A percentile compares a stretch with the other conserved stretches of the same genome.
Conservation (phyloP, 2,113 vertebrate species). For the Nycticorax nycticorax region DNA sequence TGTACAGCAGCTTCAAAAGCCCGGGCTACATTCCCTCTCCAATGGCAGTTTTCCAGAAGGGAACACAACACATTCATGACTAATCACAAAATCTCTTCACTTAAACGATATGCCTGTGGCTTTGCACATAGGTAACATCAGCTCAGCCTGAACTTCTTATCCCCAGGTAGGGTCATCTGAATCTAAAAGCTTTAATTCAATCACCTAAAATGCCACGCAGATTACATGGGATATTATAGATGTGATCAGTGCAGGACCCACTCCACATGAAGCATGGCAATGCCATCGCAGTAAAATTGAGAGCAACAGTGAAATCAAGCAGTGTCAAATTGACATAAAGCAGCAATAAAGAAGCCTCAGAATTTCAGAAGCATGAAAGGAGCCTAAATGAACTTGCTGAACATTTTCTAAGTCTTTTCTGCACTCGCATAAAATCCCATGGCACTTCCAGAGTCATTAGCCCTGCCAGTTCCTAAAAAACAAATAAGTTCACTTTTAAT, state of each 20-base stretch:
- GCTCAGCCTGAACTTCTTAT: not conserved
- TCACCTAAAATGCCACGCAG: not conserved
- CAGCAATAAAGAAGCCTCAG: constrained; percentile 21
- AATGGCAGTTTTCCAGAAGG: not conserved
- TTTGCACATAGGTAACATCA: not conserved
- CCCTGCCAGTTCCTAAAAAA: constrained; percentile 28
- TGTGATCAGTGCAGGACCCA: not conserved
- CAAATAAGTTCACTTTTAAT: not conserved
- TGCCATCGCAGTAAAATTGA: not conserved
- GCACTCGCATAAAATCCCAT: constrained; percentile 25
- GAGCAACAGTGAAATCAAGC: not conserved
- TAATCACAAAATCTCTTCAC: not conserved
- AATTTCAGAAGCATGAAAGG: constrained; percentile 42
- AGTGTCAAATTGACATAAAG: constrained; percentile 36
- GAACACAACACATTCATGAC: not conserved
- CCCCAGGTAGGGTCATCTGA: not conserved
- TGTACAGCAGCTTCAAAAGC: not conserved
- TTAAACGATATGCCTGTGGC: not conserved
- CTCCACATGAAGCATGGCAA: not conserved
- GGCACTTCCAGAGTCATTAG: constrained; percentile 29
- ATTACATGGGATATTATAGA: not conserved
- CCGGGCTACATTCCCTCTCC: not conserved
- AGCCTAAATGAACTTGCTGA: constrained; percentile 50
- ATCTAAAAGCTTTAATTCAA: not conserved
- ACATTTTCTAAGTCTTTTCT: constrained; percentile 38